Conservation (phyloP, 2,113 vertebrate species). For the Azemiops feae region DNA sequence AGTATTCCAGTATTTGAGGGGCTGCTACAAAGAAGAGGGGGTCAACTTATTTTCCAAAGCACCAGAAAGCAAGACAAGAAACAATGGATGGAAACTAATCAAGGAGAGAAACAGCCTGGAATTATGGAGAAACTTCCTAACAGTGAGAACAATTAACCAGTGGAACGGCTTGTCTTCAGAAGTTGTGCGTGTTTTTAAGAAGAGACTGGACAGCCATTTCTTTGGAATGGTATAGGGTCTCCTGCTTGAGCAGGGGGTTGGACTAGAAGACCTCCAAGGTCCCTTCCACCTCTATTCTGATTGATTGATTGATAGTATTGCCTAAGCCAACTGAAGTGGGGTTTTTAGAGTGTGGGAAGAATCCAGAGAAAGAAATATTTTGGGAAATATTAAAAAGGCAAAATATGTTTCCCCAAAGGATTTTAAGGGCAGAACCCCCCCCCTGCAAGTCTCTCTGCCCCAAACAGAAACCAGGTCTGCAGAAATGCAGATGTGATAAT, state of each 20-base stretch:
- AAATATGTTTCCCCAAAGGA: too few species aligned
- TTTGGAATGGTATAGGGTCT: background rate
- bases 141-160: background rate
- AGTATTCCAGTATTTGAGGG: background rate
- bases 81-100: too few species aligned
- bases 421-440: too few species aligned
- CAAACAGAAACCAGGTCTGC: too few species aligned
- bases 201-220: background rate
- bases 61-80: background rate
- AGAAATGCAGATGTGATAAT: too few species aligned
- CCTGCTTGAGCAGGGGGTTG: background rate
- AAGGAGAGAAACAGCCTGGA: background rate
- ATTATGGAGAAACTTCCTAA: background rate
- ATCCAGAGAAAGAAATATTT: too few species aligned
- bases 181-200: background rate
- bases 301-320: background rate
- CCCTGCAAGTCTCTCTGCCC: too few species aligned
- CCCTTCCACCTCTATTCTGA: background rate
- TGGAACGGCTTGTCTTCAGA: background rate
- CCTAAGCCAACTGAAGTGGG: background rate
- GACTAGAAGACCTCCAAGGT: background rate
- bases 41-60: background rate
- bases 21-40: background rate
- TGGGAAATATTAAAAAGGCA: too few species aligned
- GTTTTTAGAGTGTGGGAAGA: background rate